Evolutionary conservation across 92 coral and sea anemone species (phyloP).

Genomic region (Bergia sp.): DNA sequence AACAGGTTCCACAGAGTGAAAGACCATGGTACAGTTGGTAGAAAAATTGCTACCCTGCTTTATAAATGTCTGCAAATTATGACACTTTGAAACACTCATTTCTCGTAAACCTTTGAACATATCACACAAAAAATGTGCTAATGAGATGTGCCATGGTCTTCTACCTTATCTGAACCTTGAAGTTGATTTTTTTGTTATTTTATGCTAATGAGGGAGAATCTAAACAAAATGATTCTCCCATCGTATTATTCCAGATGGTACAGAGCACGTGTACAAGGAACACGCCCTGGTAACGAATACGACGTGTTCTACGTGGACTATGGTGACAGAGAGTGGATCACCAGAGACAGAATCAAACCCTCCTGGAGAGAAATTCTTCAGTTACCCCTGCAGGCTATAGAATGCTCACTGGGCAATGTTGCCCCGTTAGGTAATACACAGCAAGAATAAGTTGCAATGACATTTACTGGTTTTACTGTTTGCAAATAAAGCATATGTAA

Average conservation of each 20-base stretch:
- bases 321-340: slow-evolving; percentile 96
- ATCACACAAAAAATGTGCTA: no score
- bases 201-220: neutral
- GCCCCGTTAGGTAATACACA: slow-evolving; percentile 71
- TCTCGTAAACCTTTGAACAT: no score
- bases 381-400: slow-evolving; percentile 89
- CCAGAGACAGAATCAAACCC: slow-evolving; percentile 69
- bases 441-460: no score
- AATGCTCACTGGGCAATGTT: slow-evolving; percentile 84
- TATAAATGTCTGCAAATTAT: no score
- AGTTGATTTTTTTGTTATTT: neutral
- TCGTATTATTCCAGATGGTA: slow-evolving; percentile 75
- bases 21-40: no score
- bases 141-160: no score
- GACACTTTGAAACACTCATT: no score
- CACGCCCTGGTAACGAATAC: slow-evolving; percentile 85
- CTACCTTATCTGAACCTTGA: no score
- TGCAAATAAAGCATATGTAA: no score
- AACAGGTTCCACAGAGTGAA: no score
- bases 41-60: no score
- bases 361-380: slow-evolving; percentile 80
- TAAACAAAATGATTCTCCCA: neutral
- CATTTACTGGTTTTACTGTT: no score
- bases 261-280: slow-evolving; percentile 89
- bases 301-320: slow-evolving; percentile 95